These are phyloP conservation scores for Tinea pellionella DNA, from an alignment of 2,888 invertebrate species.

Conservation along the genomic window DNA sequence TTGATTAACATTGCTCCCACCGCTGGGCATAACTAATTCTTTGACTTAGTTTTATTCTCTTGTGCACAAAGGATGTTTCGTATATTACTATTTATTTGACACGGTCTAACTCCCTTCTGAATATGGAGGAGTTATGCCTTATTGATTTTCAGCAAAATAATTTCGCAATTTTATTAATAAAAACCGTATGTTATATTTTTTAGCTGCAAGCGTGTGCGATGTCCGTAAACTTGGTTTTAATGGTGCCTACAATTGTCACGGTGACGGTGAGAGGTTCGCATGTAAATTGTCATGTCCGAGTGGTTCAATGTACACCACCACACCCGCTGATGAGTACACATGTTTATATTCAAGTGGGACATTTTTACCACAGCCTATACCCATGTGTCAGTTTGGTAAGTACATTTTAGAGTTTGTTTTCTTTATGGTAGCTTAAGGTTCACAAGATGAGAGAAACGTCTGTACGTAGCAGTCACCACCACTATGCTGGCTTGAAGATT, in stretches of 20 bases:
- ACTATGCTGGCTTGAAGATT: too few relatives aligned
- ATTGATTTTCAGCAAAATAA: too few relatives aligned
- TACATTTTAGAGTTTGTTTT: constrained; percentile 18
- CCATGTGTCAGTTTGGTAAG: constrained; percentile 77
- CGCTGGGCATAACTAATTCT: too few relatives aligned
- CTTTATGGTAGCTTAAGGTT: too few relatives aligned
- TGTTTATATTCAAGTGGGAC: constrained; percentile 75
- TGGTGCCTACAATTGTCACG: constrained; percentile 80
- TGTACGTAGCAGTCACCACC: too few relatives aligned
- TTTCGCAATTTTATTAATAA: too few relatives aligned
- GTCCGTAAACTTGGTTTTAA: constrained; percentile 76
- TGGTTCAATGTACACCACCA: constrained; percentile 71
- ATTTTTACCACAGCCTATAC: constrained; percentile 77
- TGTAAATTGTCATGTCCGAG: constrained; percentile 77
- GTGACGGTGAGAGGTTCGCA: constrained; percentile 67
- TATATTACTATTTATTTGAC: too few relatives aligned
- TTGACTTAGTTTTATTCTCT: too few relatives aligned
- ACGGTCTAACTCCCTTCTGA: too few relatives aligned
- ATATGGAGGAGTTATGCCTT: too few relatives aligned
- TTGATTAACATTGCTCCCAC: too few relatives aligned
- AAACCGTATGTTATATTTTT: constrained; percentile 19
- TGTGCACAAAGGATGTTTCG: too few relatives aligned
- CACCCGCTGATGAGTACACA: constrained; percentile 71
- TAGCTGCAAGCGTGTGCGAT: constrained; percentile 72
- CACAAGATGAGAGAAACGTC: not conserved